Evolutionary conservation across 2,888 invertebrate species (phyloP), one percentile per base, ranked within the genome.

Genomic region (Athalia rosae): DNA sequence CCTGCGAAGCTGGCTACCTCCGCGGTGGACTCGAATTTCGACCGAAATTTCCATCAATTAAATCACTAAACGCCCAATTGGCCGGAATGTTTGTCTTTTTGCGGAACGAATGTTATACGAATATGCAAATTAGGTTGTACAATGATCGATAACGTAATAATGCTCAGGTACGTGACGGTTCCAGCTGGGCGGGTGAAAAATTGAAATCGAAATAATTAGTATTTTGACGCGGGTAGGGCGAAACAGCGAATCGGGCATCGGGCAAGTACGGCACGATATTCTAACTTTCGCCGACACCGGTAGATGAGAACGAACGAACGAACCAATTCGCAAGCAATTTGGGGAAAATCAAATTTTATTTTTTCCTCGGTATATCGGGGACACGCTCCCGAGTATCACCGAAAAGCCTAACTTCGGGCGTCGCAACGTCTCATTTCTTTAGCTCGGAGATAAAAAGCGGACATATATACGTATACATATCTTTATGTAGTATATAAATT

Each of bases 321-420:
- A 67, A 67, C 53, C 53, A 53, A 67, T 67, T 67, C 53, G 28
- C 67, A 41, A 50, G 53, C 67, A 67, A 53, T 50, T 67, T 67
- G n/a, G 6, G 28, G 53, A 67, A 67, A 53, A 53, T 45, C 67
- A 11, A 67, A 41, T 53, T 53, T 67, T 67, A 53, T 6, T 15
- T 41, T 45, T 15, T 64, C 64, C 13, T 47, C 6, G 45, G 8
- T 28, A 28, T 28, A 28, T 28, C 64, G 47, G 45, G 45, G 43
- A 43, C n/a, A 11, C 45, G 9, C 45, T 47, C 11, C 63, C 47
- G 7, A 45, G 47, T 64, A 47, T 47, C 6, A 45, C 45, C n/a
- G 47, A 3, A 28, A 28, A 28, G 28, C 28, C 28, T 2, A 28
- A 28, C 28, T 28, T 28, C 28, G 28, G 1, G 28, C 28, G 28